These are phyloP conservation scores for Aphidius colemani DNA, from an alignment of 2,888 invertebrate genomes.

Conservation along the genomic window DNA sequence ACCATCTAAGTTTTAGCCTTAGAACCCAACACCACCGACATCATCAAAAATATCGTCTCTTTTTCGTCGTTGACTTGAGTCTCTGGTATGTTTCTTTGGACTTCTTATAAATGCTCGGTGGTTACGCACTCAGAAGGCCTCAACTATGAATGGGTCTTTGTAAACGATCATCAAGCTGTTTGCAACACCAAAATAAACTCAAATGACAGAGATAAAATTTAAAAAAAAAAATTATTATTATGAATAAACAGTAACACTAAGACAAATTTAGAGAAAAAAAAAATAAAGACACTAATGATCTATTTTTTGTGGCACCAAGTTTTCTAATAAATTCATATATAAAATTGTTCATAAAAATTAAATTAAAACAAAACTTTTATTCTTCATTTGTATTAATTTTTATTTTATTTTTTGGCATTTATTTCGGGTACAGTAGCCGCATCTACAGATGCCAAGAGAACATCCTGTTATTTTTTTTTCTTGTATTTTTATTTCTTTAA, in stretches of 20 bases:
- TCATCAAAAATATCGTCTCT: constrained; percentile 28
- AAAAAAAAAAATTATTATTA: constrained; percentile 15
- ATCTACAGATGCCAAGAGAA: no score
- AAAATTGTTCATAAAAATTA: no score
- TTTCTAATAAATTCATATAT: no score
- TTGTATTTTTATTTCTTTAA: no score
- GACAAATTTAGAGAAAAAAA: no score
- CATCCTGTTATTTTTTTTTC: no score
- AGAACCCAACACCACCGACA: constrained; percentile 21
- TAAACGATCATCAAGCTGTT: constrained; percentile 38
- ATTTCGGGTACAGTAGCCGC: no score
- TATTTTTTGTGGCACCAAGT: constrained; percentile 33
- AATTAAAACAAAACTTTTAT: no score
- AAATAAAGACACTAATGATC: constrained; percentile 39
- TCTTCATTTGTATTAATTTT: no score
- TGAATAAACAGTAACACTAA: no score
- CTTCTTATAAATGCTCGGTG: constrained; percentile 17
- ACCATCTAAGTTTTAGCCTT: constrained; percentile 27
- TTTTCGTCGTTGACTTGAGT: constrained; percentile 27
- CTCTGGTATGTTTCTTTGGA: constrained; percentile 29
- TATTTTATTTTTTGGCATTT: no score
- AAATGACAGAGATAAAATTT: constrained; percentile 23
- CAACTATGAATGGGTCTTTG: constrained; percentile 49
- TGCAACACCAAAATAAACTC: constrained; percentile 47
- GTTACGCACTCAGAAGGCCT: constrained; percentile 32